These are phyloP conservation scores for Bubalus kerabau DNA, from an alignment of 2,113 vertebrate genomes.

Conservation along the genomic window DNA sequence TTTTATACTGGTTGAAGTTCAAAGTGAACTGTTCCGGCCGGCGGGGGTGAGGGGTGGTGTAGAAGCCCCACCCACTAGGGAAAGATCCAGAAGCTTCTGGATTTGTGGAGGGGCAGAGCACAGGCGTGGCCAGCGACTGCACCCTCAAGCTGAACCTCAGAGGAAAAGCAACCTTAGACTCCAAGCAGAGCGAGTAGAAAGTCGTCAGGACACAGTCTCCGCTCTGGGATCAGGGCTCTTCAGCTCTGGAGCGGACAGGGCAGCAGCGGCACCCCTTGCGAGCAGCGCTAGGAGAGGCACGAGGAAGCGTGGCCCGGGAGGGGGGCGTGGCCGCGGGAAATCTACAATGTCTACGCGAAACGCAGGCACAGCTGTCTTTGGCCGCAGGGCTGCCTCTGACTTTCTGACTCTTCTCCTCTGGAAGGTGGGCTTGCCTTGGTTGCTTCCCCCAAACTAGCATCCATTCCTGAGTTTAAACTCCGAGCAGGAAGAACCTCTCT, in stretches of 20 bases:
- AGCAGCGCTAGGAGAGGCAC: accelerated
- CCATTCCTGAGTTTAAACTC: neutral
- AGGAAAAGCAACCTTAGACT: neutral
- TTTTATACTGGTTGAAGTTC: accelerated
- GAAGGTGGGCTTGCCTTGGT: neutral
- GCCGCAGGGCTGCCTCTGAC: neutral
- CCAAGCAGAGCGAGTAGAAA: accelerated
- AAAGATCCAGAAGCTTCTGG: neutral
- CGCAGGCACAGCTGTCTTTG: neutral
- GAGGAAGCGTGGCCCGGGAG: neutral
- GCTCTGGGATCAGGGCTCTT: neutral
- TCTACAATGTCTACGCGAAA: neutral
- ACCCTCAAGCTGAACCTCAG: accelerated
- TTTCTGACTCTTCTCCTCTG: neutral
- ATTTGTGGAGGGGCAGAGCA: neutral
- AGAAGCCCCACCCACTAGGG: neutral
- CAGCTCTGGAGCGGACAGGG: accelerated
- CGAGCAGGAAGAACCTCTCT: neutral
- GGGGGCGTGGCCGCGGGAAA: neutral
- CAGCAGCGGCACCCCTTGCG: accelerated
- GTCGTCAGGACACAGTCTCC: neutral
- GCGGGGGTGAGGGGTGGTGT: neutral
- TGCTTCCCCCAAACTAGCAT: accelerated
- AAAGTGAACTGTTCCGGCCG: accelerated
- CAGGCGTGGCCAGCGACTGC: neutral